These are phyloP conservation scores for Drosophila parthenogenetica DNA, from an alignment of 2,888 invertebrate species.

Conservation along the genomic window DNA sequence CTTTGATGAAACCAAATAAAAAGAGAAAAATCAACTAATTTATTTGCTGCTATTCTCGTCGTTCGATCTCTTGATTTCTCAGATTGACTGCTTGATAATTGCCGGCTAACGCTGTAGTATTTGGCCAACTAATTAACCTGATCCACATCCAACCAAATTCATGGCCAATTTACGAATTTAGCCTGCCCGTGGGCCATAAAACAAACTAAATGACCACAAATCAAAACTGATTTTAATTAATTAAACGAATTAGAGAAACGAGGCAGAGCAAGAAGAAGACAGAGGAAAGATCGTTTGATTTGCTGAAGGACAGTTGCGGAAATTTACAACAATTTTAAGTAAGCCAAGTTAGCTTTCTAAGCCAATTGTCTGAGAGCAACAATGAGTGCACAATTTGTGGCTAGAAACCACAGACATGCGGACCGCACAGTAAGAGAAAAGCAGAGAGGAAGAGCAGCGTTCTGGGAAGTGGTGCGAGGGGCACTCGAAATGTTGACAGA, in stretches of 20 bases:
- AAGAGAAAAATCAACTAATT: constrained; percentile 19
- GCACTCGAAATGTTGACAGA: constrained; percentile 63
- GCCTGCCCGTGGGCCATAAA: constrained; percentile 22
- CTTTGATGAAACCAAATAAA: constrained; percentile 8
- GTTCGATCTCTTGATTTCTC: constrained; percentile 21
- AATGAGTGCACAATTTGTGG: constrained; percentile 36
- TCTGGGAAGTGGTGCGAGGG: constrained; percentile 40
- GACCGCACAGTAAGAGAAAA: constrained; percentile 55
- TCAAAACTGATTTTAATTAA: constrained; percentile 72
- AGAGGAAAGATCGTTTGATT: not conserved
- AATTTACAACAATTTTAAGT: not conserved
- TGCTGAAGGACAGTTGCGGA: constrained; percentile 11
- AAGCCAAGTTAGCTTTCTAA: not conserved
- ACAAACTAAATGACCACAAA: constrained; percentile 64
- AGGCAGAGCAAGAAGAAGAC: not conserved
- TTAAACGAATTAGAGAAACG: constrained; percentile 33
- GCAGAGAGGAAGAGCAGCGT: constrained; percentile 27
- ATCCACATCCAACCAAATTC: constrained; percentile 60
- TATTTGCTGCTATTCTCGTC: constrained; percentile 27
- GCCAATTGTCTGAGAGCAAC: constrained; percentile 25
- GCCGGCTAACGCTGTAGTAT: constrained; percentile 42
- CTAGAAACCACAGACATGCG: constrained; percentile 41
- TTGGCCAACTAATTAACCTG: constrained; percentile 67
- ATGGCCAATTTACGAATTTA: constrained; percentile 43
- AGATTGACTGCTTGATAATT: constrained; percentile 71